Conservation (phyloP, 2,888 invertebrate genomes). For the Polydrusus tereticollis region DNA sequence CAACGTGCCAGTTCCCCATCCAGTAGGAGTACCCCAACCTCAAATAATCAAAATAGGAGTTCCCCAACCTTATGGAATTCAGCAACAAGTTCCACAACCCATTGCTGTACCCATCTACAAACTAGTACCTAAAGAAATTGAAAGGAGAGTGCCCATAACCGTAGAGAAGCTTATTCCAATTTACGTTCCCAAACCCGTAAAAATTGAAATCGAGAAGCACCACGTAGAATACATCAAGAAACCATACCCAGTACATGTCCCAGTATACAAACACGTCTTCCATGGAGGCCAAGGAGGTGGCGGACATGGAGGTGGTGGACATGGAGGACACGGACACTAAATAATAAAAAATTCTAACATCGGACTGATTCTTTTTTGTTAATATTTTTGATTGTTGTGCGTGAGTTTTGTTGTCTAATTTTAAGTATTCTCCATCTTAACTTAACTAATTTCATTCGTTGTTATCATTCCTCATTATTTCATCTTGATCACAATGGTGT, state of each 20-base stretch:
- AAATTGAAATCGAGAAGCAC: constrained; percentile 81
- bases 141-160: constrained; percentile 79
- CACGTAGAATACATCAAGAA: constrained; percentile 75
- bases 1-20: constrained; percentile 80
- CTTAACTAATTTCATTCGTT: constrained; percentile 4
- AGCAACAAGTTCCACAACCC: constrained; percentile 78
- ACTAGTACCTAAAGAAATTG: constrained; percentile 78
- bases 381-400: constrained; percentile 13
- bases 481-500: constrained; percentile 23
- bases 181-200: constrained; percentile 81
- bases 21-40: constrained; percentile 79
- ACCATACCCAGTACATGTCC: constrained; percentile 81
- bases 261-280: constrained; percentile 81
- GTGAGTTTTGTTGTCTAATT: constrained; percentile 8
- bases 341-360: neutral
- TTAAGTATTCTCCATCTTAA: neutral
- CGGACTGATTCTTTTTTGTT: constrained; percentile 16
- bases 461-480: constrained; percentile 10
- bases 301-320: constrained; percentile 32
- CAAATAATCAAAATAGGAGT: constrained; percentile 79
- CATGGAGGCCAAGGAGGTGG: constrained; percentile 65
- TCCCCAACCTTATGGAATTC: constrained; percentile 82
- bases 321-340: constrained; percentile 10
- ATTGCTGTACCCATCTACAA: constrained; percentile 81
- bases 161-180: constrained; percentile 81